phyloP scores from a whole-genome alignment of 2,113 vertebrate genomes.

The Periophthalmodon schlosseri region DNA sequence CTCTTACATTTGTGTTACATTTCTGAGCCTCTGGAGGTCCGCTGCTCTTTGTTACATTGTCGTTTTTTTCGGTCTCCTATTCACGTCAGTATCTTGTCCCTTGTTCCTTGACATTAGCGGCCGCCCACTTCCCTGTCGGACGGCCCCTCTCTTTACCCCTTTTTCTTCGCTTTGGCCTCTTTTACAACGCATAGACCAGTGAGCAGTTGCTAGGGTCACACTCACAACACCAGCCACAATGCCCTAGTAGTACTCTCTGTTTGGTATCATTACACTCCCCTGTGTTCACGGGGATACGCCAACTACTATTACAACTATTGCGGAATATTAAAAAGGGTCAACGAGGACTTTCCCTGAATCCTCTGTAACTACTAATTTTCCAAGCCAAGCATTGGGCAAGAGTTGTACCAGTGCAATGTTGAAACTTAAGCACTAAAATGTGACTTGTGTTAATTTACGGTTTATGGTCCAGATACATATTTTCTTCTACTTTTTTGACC shows the following conservation, averaged over 20 bases:
- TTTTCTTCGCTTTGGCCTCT: conserved; percentile 39
- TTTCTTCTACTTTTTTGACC: not conserved
- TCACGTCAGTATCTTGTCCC: conserved; percentile 49
- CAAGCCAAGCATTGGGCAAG: conserved; percentile 16
- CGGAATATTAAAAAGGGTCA: conserved; percentile 18
- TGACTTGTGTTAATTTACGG: not conserved
- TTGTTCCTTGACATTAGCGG: conserved; percentile 25
- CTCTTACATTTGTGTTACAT: conserved; percentile 67
- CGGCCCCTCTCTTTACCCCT: conserved; percentile 31
- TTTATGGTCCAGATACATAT: not conserved
- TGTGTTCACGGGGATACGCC: conserved; percentile 25
- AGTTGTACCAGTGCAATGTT: conserved; percentile 1
- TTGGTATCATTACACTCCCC: conserved; percentile 28
- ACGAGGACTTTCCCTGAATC: conserved; percentile 30
- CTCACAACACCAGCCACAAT: conserved; percentile 51
- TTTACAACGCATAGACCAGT: conserved; percentile 38
- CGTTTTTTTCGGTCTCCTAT: conserved; percentile 35
- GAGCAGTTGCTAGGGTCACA: conserved; percentile 41
- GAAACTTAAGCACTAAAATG: not conserved
- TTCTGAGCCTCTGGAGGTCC: conserved; percentile 53
- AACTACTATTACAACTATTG: conserved; percentile 38
- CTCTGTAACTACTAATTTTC: conserved; percentile 37
- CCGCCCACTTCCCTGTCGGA: conserved; percentile 36
- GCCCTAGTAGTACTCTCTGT: conserved; percentile 36
- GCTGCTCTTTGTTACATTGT: conserved; percentile 49